phyloP scores from a whole-genome alignment of 2,888 invertebrate species.

The Macrosiphum euphorbiae region DNA sequence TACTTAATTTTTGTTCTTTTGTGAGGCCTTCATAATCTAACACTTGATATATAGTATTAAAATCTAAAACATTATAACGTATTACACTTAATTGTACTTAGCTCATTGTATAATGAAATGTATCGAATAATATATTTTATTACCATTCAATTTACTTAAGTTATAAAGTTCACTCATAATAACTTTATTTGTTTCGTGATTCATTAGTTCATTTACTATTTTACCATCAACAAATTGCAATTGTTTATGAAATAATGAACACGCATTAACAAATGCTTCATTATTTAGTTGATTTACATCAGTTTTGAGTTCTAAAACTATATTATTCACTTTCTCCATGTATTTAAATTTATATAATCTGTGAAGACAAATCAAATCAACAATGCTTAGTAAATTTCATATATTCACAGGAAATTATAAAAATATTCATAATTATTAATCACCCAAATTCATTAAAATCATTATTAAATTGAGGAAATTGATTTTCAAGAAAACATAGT shows the following conservation, averaged over 20 bases:
- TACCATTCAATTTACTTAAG: conserved; percentile 57
- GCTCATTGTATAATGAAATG: not conserved
- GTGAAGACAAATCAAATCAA: not conserved
- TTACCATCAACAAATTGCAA: not conserved
- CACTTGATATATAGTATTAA: conserved; percentile 9
- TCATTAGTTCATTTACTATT: conserved; percentile 31
- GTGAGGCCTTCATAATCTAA: conserved; percentile 46
- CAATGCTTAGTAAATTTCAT: not conserved
- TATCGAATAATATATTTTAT: not conserved
- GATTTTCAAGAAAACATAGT: conserved; percentile 54
- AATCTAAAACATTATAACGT: conserved; percentile 36
- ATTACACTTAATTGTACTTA: not conserved
- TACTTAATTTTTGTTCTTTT: conserved; percentile 53
- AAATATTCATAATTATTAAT: not conserved
- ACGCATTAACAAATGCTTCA: conserved; percentile 45
- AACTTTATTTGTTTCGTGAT: conserved; percentile 31
- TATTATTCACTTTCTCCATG: conserved; percentile 38
- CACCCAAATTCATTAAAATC: conserved; percentile 29
- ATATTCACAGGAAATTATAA: not conserved
- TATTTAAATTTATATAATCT: conserved; percentile 49
- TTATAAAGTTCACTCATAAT: conserved; percentile 21
- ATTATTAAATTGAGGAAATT: not conserved
- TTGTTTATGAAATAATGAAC: conserved; percentile 39
- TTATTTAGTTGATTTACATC: conserved; percentile 41
- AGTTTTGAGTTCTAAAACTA: conserved; percentile 28